Evolutionary conservation across 2,888 invertebrate species (phyloP).

Genomic region (Eledona agricola): DNA sequence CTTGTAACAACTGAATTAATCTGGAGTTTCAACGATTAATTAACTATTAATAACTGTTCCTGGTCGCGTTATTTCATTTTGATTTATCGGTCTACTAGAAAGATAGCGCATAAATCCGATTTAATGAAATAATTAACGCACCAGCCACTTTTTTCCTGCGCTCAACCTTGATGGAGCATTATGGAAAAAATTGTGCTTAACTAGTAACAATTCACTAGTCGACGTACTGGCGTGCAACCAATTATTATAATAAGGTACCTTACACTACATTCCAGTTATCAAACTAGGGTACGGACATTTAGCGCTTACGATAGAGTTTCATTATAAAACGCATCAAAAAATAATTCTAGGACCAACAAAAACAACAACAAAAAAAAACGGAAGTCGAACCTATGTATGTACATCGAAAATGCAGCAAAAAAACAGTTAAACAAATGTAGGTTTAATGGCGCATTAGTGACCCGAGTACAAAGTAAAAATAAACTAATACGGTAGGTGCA

Average conservation of each 20-base stretch:
- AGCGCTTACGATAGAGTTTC: too few species aligned
- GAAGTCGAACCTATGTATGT: too few species aligned
- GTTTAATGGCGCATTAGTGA: slow-evolving; percentile 37
- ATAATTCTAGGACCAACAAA: too few species aligned
- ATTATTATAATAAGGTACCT: slow-evolving; percentile 25
- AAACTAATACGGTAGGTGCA: slow-evolving; percentile 40
- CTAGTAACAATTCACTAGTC: slow-evolving; percentile 6
- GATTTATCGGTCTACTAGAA: slow-evolving; percentile 22
- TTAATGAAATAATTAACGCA: slow-evolving; percentile 24
- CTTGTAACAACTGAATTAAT: slow-evolving; percentile 1
- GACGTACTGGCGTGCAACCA: slow-evolving; percentile 16
- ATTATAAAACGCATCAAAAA: too few species aligned
- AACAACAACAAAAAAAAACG: too few species aligned
- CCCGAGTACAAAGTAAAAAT: slow-evolving; percentile 32
- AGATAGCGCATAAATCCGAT: slow-evolving; percentile 21
- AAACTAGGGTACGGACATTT: slow-evolving; percentile 27
- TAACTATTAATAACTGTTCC: slow-evolving; percentile 13
- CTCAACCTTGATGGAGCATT: slow-evolving; percentile 26
- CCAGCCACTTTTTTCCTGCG: slow-evolving; percentile 22
- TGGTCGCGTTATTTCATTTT: slow-evolving; percentile 12
- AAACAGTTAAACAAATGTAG: slow-evolving; percentile 40
- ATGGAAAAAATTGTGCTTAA: slow-evolving; percentile 15
- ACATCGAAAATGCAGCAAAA: slow-evolving; percentile 28
- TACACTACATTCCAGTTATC: slow-evolving; percentile 27
- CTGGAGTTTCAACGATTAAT: slow-evolving; percentile 5